A percentile compares a stretch with the other conserved stretches of the same genome.
phyloP scores from a whole-genome alignment of 2,113 vertebrate genomes.

The Callipepla californica region DNA sequence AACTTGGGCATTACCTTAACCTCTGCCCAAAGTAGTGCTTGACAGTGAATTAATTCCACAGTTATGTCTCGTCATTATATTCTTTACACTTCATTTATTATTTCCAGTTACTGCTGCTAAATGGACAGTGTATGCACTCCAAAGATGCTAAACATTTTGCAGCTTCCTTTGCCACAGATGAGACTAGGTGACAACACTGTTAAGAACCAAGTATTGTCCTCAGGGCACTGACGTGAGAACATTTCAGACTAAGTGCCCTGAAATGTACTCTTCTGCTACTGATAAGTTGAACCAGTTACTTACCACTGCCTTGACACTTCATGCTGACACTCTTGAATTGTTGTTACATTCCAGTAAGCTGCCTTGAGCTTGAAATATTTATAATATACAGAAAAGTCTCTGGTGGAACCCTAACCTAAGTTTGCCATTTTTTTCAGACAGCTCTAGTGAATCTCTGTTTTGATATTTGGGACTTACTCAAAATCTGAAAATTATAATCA shows the following conservation, averaged over 20 bases:
- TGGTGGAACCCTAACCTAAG: accelerated
- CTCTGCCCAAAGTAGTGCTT: not conserved
- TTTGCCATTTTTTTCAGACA: not conserved
- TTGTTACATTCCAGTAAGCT: not conserved
- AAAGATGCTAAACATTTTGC: not conserved
- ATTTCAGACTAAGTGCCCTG: not conserved
- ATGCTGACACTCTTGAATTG: not conserved
- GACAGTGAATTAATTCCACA: not conserved
- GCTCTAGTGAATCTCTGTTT: not conserved
- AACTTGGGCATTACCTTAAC: not conserved
- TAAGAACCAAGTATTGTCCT: not conserved
- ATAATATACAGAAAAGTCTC: not conserved
- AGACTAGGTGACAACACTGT: not conserved
- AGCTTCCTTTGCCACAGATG: not conserved
- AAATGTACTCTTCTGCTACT: not conserved
- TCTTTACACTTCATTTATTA: not conserved
- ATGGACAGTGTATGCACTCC: not conserved
- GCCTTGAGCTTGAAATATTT: not conserved
- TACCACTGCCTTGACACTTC: not conserved
- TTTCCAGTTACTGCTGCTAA: not conserved
- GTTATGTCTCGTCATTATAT: not conserved
- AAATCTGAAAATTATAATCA: not conserved
- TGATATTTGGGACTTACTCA: not conserved
- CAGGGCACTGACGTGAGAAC: not conserved
- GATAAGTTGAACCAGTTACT: not conserved